Percentiles rank a stretch among this genome's conserved stretches.
Evolutionary conservation across 2,113 vertebrate genomes (phyloP).

Genomic region (Crypturellus undulatus): DNA sequence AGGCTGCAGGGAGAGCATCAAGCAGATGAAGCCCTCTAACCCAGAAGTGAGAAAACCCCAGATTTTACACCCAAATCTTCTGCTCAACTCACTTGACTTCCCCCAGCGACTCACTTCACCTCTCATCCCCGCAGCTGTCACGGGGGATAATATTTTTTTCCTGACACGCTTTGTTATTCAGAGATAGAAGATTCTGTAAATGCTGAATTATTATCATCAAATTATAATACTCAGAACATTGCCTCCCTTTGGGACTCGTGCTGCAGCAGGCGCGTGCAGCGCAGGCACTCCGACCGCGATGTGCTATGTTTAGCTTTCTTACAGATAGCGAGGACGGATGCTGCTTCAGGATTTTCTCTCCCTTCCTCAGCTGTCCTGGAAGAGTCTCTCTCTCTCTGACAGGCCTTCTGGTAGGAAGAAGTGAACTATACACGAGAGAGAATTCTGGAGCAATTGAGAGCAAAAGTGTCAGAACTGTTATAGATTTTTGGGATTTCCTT

Average conservation of each 20-base stretch:
- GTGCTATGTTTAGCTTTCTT: background rate
- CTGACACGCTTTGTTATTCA: slow-evolving; percentile 63
- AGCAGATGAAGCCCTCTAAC: background rate
- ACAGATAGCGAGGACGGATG: background rate
- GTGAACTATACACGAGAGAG: slow-evolving; percentile 37
- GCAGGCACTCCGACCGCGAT: background rate
- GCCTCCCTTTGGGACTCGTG: slow-evolving; percentile 56
- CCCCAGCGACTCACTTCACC: background rate
- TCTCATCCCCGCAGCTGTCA: slow-evolving; percentile 32
- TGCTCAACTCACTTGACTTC: background rate
- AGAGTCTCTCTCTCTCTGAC: slow-evolving; percentile 41
- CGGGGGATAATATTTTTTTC: slow-evolving; percentile 2
- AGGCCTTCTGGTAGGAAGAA: slow-evolving; percentile 14
- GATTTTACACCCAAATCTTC: background rate
- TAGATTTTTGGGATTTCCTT: slow-evolving; percentile 32
- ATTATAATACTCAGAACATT: slow-evolving; percentile 68
- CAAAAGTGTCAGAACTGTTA: slow-evolving; percentile 28
- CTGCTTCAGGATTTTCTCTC: background rate
- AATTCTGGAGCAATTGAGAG: slow-evolving; percentile 54
- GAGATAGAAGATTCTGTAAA: slow-evolving; percentile 59
- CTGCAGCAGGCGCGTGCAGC: slow-evolving; percentile 33
- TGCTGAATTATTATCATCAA: slow-evolving; percentile 71
- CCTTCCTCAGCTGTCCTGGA: slow-evolving; percentile 35
- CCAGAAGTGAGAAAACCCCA: background rate
- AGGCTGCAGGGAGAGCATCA: background rate